Evolutionary conservation across 2,888 invertebrate species (phyloP).

Genomic region (Arctia plantaginis): DNA sequence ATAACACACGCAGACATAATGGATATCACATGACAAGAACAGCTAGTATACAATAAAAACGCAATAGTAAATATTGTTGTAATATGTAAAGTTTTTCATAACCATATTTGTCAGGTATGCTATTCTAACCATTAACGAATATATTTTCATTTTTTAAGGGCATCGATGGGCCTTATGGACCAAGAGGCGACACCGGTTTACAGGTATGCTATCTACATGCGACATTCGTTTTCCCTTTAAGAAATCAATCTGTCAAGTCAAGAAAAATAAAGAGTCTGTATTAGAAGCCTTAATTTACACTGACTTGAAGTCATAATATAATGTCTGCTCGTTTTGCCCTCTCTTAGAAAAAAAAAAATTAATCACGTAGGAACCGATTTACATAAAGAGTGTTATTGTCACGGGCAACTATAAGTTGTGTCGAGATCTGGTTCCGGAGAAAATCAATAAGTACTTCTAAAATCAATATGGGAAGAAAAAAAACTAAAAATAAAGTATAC

Average conservation of each 20-base stretch:
- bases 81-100: neutral
- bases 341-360: no score
- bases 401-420: no score
- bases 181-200: slow-evolving; percentile 69
- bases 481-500: no score
- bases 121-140: neutral
- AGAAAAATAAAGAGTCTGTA: neutral
- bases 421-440: no score
- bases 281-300: neutral
- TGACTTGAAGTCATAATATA: neutral
- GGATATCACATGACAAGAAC: neutral
- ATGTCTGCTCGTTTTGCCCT: no score
- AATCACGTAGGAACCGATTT: no score
- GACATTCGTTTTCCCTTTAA: neutral
- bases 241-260: neutral
- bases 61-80: neutral
- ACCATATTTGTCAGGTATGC: neutral
- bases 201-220: slow-evolving; percentile 64
- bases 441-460: no score
- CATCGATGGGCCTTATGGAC: slow-evolving; percentile 72
- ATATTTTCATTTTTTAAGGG: slow-evolving; percentile 68
- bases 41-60: neutral
- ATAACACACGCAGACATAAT: neutral
- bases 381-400: no score
- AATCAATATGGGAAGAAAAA: no score